Conservation (phyloP, 2,113 vertebrate genomes). For the Dicaeum eximium region DNA sequence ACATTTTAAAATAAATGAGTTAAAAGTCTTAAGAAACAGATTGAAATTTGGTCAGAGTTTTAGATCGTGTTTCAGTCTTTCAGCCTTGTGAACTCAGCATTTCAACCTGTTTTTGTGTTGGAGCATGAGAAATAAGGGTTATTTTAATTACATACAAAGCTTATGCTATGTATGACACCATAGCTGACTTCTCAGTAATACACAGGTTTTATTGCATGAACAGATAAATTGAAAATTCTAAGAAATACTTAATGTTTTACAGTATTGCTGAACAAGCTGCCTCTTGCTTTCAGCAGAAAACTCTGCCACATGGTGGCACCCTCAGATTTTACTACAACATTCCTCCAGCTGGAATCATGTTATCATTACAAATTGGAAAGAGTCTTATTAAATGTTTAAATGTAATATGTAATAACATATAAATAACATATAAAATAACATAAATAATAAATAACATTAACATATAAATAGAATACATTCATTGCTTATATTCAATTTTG, state of each 20-base stretch:
- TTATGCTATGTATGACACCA: neutral
- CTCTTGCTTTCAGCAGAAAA: neutral
- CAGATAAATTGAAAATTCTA: neutral
- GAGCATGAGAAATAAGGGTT: neutral
- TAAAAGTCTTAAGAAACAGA: neutral
- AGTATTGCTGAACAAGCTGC: neutral
- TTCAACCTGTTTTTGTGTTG: neutral
- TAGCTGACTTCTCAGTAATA: neutral
- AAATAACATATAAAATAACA: neutral
- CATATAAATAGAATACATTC: neutral
- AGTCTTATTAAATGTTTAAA: neutral
- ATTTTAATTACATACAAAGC: neutral
- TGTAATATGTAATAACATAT: neutral
- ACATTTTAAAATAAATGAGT: neutral
- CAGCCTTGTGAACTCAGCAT: neutral
- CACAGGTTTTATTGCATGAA: neutral
- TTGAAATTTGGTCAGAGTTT: neutral
- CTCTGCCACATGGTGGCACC: slow-evolving; percentile 37
- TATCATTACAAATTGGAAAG: neutral
- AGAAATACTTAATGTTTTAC: neutral
- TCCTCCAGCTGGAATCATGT: neutral
- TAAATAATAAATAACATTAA: neutral
- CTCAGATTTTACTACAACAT: neutral
- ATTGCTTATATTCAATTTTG: neutral
- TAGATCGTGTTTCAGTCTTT: neutral